A percentile compares a stretch with the other conserved stretches of the same genome.
Conservation (phyloP, 2,888 invertebrate genomes). For the Callosobruchus maculatus region DNA sequence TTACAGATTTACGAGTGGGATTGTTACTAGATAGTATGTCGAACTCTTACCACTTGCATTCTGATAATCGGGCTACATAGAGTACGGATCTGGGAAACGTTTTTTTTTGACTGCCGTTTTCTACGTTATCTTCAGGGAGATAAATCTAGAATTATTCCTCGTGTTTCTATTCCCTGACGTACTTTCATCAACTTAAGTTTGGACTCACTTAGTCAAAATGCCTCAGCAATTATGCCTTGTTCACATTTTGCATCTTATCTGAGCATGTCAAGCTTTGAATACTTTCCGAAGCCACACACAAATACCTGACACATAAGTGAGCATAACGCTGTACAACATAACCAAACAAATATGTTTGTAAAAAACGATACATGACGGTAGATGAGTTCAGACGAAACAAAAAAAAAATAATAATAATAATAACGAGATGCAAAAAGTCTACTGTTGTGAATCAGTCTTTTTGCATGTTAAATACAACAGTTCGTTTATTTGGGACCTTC, state of each 20-base stretch:
- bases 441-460: constrained; percentile 36
- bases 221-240: background rate
- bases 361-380: constrained; percentile 2
- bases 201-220: no score
- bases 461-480: constrained; percentile 28
- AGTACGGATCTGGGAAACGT: no score
- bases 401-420: constrained; percentile 12
- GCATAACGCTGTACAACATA: background rate
- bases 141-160: no score
- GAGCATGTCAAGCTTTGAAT: background rate
- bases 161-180: no score
- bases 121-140: no score
- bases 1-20: no score
- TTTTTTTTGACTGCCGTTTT: no score
- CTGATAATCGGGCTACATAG: no score
- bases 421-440: constrained; percentile 36
- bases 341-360: background rate
- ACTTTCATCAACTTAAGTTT: no score
- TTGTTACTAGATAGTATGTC: no score
- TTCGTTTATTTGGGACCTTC: background rate
- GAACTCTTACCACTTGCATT: no score
- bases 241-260: background rate
- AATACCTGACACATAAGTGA: background rate
- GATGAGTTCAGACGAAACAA: constrained; percentile 3
- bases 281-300: background rate